Evolutionary conservation across 2,888 invertebrate species (phyloP), one percentile per base, ranked within the genome.

Genomic region (Lithophane ornitopus): DNA sequence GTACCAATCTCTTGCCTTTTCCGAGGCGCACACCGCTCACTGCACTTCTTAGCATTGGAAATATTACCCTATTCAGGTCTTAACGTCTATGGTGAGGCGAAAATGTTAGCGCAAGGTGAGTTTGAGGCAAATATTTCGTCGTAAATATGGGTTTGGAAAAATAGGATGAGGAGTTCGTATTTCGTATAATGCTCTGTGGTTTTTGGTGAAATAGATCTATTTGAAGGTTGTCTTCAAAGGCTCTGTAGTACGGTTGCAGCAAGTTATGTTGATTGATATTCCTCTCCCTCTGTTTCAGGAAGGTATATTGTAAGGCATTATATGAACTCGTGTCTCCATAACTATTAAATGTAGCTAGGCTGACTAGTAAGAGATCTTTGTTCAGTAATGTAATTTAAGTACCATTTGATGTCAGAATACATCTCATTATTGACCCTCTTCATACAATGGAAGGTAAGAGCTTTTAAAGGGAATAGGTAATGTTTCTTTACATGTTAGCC

Each of bases 1-100:
- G 94, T 94, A 94, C 93, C 93, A 92, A 95, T 93, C 93, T 91
- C 91, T 85, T 91, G 91, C 91, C 91, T 92, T 92, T 93, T 92
- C 91, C 91, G 89, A 89, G 88, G 90, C 89, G 90, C 89, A 90
- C 88, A 90, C 88, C 88, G 90, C 76, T 89, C 84, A 83, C 80
- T 88, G 90, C 90, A 89, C 91, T 90, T 89, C 90, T 90, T 90
- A 90, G 86, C 89, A 91, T 93, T 90, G 91, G 90, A 92, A 93
- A 94, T 94, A 93, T 94, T 93, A 92, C 90, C 91, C 91, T 90
- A 91, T 92, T 90, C 91, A 90, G 87, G 87, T 87, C 88, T 88
- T 87, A 88, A 86, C 84, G 80, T 88, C 86, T 88, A 89, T 91
- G 91, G 89, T 87, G 88, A 87, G 84, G 76, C 59, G 82, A 74